Conservation (phyloP, 1,140 invertebrate species). For the Papilio glaucus region DNA sequence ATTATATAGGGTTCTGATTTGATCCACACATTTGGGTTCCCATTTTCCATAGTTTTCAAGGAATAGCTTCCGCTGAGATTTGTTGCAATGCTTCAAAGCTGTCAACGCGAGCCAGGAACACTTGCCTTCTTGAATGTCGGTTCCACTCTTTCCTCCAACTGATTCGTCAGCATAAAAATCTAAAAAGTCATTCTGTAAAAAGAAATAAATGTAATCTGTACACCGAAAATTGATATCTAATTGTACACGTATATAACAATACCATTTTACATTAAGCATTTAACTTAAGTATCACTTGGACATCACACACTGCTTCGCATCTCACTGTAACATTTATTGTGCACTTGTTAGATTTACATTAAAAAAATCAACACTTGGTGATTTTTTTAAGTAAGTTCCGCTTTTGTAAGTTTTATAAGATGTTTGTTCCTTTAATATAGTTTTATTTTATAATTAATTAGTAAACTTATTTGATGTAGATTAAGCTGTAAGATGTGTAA, state of each 20-base stretch:
- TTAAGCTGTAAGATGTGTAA: no score
- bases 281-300: no score
- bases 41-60: slow-evolving; percentile 30
- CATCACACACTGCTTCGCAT: no score
- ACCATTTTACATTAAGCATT: background rate
- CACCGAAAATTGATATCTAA: background rate
- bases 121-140: slow-evolving; percentile 33
- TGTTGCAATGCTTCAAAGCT: background rate
- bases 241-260: no score
- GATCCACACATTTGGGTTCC: slow-evolving; percentile 12
- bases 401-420: no score
- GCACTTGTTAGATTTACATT: no score
- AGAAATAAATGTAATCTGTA: background rate
- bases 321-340: no score
- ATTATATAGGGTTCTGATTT: slow-evolving; percentile 20
- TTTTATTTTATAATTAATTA: no score
- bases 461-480: no score
- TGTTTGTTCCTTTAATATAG: no score
- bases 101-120: slow-evolving; percentile 17
- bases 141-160: slow-evolving; percentile 16
- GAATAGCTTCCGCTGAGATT: slow-evolving; percentile 10
- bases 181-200: slow-evolving; percentile 23
- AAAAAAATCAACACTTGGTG: no score
- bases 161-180: slow-evolving; percentile 6
- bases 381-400: no score